These are phyloP conservation scores for Calcarius lapponicus DNA, from an alignment of 2,797 vertebrate species.

Conservation along the genomic window DNA sequence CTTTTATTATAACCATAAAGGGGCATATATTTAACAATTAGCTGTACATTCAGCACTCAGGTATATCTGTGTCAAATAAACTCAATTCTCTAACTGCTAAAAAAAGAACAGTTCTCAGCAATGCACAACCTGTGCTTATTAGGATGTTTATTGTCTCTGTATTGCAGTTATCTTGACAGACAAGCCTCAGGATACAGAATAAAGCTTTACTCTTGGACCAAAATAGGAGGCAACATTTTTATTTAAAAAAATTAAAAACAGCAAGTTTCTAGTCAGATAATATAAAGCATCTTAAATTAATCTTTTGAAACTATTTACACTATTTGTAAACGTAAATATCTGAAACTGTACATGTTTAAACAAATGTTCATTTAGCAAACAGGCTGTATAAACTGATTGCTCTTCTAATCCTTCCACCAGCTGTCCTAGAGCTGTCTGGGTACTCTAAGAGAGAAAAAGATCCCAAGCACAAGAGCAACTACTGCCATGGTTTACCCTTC, in stretches of 20 bases:
- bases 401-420: constrained; percentile 21
- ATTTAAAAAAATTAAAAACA: constrained; percentile 76
- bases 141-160: constrained; percentile 28
- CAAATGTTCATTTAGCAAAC: constrained; percentile 71
- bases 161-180: constrained; percentile 48
- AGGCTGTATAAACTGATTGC: constrained; percentile 52
- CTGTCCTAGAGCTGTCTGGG: constrained; percentile 40
- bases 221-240: constrained; percentile 76
- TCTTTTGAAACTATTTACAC: constrained; percentile 79
- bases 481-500: constrained; percentile 24
- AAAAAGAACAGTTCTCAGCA: constrained; percentile 16
- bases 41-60: constrained; percentile 18
- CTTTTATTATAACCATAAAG: constrained; percentile 51
- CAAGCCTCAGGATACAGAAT: constrained; percentile 51
- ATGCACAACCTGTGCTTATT: constrained; percentile 6
- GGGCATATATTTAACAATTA: constrained; percentile 47
- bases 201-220: constrained; percentile 55
- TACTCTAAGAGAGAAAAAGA: constrained; percentile 53
- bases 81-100: constrained; percentile 14
- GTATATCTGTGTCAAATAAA: constrained; percentile 24
- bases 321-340: constrained; percentile 75
- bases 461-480: constrained; percentile 29
- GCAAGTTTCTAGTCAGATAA: constrained; percentile 77
- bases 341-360: constrained; percentile 81
- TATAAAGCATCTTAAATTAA: constrained; percentile 83